These are phyloP conservation scores for Anagrus nilaparvatae DNA, from an alignment of 1,140 invertebrate species.

Conservation along the genomic window DNA sequence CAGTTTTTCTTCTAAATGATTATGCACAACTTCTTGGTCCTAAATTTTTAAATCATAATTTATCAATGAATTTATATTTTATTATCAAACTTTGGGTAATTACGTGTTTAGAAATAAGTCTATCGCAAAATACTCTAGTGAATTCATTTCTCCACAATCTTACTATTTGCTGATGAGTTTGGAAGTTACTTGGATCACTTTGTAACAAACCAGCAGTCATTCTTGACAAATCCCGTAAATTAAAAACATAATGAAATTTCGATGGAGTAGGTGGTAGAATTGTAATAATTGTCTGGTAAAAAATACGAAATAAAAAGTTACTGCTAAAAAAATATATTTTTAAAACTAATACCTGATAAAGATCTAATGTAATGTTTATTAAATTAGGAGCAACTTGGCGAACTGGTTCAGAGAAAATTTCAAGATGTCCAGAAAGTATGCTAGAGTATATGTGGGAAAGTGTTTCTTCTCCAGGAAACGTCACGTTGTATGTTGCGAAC, in stretches of 20 bases:
- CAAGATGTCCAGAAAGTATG: conserved; percentile 68
- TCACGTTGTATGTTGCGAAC: conserved; percentile 79
- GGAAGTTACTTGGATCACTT: conserved; percentile 56
- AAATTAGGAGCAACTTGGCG: conserved; percentile 52
- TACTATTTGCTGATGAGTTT: conserved; percentile 58
- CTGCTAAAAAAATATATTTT: no score
- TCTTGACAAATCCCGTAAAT: conserved; percentile 78
- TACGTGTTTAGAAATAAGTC: conserved; percentile 65
- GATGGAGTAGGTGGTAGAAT: conserved; percentile 82
- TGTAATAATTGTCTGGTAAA: conserved; percentile 50
- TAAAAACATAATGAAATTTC: conserved; percentile 92
- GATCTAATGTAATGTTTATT: conserved; percentile 64
- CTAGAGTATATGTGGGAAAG: conserved; percentile 74
- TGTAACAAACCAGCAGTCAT: conserved; percentile 70
- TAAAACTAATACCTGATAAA: conserved; percentile 61
- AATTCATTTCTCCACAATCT: conserved; percentile 87
- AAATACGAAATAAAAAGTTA: not conserved
- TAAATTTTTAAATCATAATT: conserved; percentile 23
- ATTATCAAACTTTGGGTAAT: conserved; percentile 17
- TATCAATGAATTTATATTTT: not conserved
- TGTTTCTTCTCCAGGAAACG: conserved; percentile 66
- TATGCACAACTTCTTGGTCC: conserved; percentile 42
- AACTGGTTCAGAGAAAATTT: conserved; percentile 56
- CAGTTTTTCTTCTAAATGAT: conserved; percentile 43
- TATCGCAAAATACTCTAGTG: conserved; percentile 72